Evolutionary conservation across 2,888 invertebrate species (phyloP), one percentile per base, ranked within the genome.

Genomic region (Drosophila buzzatii): DNA sequence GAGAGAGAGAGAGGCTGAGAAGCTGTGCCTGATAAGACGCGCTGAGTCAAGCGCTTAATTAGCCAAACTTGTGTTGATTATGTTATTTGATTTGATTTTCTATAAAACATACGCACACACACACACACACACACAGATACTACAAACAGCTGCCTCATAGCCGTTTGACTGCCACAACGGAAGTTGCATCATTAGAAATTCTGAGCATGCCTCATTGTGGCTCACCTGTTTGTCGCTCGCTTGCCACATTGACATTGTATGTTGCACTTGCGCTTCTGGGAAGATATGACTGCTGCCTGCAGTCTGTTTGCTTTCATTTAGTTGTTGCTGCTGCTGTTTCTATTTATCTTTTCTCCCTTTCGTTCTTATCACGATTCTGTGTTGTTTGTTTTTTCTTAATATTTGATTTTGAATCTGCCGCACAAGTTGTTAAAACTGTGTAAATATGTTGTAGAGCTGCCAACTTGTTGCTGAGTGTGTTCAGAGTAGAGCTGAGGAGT

Each of bases 151-250:
- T 31, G 49, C 2, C 18, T 14, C 51, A 35, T 20, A 3, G 18
- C 37, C 51, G 14, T 27, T 56, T 41, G 45, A 23, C 33, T 56
- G 63, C 44, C 52, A 60, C 71, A 76, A 65, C 89, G 87, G 87
- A 87, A 87, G 87, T 84, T 76, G 72, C 70, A 69, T 89, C 81
- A 90, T 87, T 83, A 90, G 66, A 72, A 64, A 87, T 87, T 82
- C 87, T 59, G 55, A 49, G 59, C 90, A 83, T 72, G 86, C 71
- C 16, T 18, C 58, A 61, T 49, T 49, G 52, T 56, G 44, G 42
- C 73, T 45, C 62, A 75, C 65, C 75, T 59, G 59, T 7, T 27
- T 44, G 45, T 35, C 23, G 61, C 33, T 27, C 66, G 70, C 56
- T 56, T 53, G 55, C 55, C 55, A 31, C 60, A 47, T 47, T 47